Evolutionary conservation across 2,888 invertebrate genomes (phyloP).

Genomic region (Palloptera scutellata): DNA sequence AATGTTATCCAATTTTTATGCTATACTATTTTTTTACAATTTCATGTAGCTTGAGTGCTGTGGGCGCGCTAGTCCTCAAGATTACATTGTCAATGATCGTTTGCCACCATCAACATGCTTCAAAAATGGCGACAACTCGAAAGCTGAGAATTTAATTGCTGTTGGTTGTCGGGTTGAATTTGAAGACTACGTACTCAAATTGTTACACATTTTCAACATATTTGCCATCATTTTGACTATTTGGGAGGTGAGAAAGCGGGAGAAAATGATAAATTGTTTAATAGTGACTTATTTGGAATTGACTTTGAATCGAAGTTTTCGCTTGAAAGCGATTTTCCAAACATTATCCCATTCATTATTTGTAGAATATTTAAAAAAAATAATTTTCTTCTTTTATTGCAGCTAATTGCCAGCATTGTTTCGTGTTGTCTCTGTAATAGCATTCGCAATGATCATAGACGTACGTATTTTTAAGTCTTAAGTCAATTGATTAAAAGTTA

Average conservation of each 20-base stretch:
- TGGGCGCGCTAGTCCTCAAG: slow-evolving; percentile 56
- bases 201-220: slow-evolving; percentile 50
- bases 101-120: slow-evolving; percentile 57
- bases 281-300: not conserved
- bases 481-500: slow-evolving; percentile 42
- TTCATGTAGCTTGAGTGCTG: slow-evolving; percentile 54
- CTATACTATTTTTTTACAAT: not conserved
- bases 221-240: slow-evolving; percentile 47
- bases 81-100: slow-evolving; percentile 55
- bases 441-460: slow-evolving; percentile 82
- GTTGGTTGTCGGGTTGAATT: slow-evolving; percentile 53
- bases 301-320: not conserved
- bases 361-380: not conserved
- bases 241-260: slow-evolving; percentile 46
- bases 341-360: not conserved
- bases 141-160: slow-evolving; percentile 50
- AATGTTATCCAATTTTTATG: not conserved
- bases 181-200: slow-evolving; percentile 51
- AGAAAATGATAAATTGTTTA: not conserved
- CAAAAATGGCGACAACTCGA: slow-evolving; percentile 45
- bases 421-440: slow-evolving; percentile 86
- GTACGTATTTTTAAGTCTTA: slow-evolving; percentile 71
- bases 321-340: not conserved
- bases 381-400: slow-evolving; percentile 22
- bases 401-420: slow-evolving; percentile 74